A percentile compares a stretch with the other conserved stretches of the same genome.
phyloP scores from a whole-genome alignment of 2,113 vertebrate genomes.

The Campylomormyrus tamandua region DNA sequence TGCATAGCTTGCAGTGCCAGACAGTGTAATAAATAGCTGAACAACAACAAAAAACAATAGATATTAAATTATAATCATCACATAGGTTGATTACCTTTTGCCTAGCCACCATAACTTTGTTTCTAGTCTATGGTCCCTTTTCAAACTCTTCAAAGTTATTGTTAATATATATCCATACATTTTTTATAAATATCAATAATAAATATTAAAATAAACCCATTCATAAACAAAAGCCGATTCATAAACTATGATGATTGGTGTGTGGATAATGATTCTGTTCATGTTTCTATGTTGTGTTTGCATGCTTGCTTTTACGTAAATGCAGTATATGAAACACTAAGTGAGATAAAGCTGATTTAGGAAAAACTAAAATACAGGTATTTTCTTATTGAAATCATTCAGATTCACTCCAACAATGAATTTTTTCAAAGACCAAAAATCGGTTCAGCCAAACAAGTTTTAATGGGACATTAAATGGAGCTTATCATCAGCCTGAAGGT shows the following conservation, averaged over 20 bases:
- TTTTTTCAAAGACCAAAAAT: not conserved
- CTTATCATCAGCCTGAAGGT: not conserved
- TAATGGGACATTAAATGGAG: not conserved
- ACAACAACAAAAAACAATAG: not conserved
- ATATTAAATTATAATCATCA: not conserved
- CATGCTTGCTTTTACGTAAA: not conserved
- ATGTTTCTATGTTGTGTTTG: not conserved
- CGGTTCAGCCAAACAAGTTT: not conserved
- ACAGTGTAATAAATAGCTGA: not conserved
- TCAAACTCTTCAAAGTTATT: not conserved
- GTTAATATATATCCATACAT: not conserved
- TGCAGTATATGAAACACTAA: not conserved
- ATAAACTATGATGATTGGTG: not conserved
- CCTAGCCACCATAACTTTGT: not conserved
- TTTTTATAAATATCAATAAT: not conserved
- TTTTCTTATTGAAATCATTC: not conserved
- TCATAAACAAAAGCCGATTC: not conserved
- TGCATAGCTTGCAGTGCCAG: constrained; percentile 51
- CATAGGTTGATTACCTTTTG: not conserved
- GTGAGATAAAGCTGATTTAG: not conserved
- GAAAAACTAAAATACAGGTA: not conserved
- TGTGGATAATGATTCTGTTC: not conserved
- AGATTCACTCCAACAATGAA: not conserved
- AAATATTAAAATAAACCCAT: not conserved
- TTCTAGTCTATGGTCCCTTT: not conserved